Evolutionary conservation across 2,797 vertebrate species (phyloP), one percentile per base, ranked within the genome.

Genomic region (Spinibarbus caldwelli): DNA sequence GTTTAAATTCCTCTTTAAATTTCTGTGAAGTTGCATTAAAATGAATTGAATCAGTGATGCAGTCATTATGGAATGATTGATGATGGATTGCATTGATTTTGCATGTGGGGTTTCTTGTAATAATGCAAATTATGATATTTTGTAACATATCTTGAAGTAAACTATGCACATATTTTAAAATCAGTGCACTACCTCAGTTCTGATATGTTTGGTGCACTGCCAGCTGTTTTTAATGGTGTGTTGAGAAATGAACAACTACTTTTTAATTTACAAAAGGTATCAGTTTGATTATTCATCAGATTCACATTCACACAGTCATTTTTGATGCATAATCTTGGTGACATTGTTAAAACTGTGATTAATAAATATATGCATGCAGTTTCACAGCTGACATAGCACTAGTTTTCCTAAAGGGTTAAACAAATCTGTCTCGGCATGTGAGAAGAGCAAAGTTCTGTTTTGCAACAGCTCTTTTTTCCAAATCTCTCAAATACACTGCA

Each of bases 371-470:
- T 15, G 29, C 0, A 8, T 38, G 49, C 12, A 43, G 36, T 62
- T 62, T 21, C 26, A 43, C 17, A 12, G n/a, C 38, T 45, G n/a
- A 31, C 11, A 64, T 78, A 26, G 57, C 26, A 17, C 77, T 78
- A 31, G 57, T 21, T 62, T 31, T 31, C 41, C 17, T 71, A 45
- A 82, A 84, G 62, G 75, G 78, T 86, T 84, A 81, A 77, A 75
- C 54, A 64, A 57, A 52, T 70, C 36, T 31, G 7, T 29, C 41
- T 49, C 43, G 21, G 86, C 75, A 71, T 71, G 29, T 49, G n/a
- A 19, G 26, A 36, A 71, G 83, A 82, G 78, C 81, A 77, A 88
- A 87, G 86, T 79, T 52, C 78, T 79, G 34, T n/a, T 45, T n/a
- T 45, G 34, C 72, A 67, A 29, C 64, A 59, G 19, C 45, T 19